A percentile compares a stretch with the other conserved stretches of the same genome.
These are phyloP conservation scores for Halcyon chelicuti DNA, from an alignment of 2,797 vertebrate species.

Conservation along the genomic window DNA sequence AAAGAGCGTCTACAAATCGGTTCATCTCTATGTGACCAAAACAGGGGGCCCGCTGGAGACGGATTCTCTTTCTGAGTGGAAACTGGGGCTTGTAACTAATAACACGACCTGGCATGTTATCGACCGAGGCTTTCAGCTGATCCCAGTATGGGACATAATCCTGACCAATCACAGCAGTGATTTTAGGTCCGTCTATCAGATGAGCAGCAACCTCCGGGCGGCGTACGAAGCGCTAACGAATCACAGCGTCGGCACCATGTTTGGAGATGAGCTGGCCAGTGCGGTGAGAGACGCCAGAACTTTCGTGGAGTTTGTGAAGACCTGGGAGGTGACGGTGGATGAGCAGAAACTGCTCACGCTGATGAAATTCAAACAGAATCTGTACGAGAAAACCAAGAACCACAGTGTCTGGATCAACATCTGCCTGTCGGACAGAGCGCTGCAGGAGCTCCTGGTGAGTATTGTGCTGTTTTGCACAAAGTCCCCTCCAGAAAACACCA, in stretches of 20 bases:
- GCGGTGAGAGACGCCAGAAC: slow-evolving; percentile 2
- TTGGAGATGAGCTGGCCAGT: slow-evolving; percentile 35
- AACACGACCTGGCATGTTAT: slow-evolving; percentile 76
- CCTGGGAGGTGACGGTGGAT: slow-evolving; percentile 14
- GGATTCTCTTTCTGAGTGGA: slow-evolving; percentile 60
- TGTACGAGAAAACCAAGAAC: slow-evolving; percentile 19
- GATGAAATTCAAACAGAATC: slow-evolving; percentile 31
- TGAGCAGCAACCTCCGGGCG: slow-evolving; percentile 41
- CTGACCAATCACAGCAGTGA: slow-evolving; percentile 44
- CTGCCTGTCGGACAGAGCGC: slow-evolving; percentile 49
- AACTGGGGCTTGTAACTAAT: slow-evolving; percentile 23
- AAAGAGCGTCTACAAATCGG: not conserved
- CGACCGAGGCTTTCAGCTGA: slow-evolving; percentile 58
- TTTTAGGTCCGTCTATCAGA: slow-evolving; percentile 30
- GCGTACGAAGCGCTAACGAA: not conserved
- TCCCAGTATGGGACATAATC: slow-evolving; percentile 77
- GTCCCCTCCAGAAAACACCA: not conserved
- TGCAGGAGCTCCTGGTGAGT: slow-evolving; percentile 65
- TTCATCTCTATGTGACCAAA: slow-evolving; percentile 39
- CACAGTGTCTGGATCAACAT: slow-evolving; percentile 45
- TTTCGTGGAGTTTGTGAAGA: slow-evolving; percentile 28
- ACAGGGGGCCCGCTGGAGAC: slow-evolving; percentile 69
- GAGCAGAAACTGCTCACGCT: slow-evolving; percentile 34
- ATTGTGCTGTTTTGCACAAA: not conserved
- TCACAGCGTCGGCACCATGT: fast-evolving